Percentiles rank a stretch among this genome's conserved stretches.
phyloP scores from a whole-genome alignment of 2,113 vertebrate species.

The Dipodomys spectabilis region DNA sequence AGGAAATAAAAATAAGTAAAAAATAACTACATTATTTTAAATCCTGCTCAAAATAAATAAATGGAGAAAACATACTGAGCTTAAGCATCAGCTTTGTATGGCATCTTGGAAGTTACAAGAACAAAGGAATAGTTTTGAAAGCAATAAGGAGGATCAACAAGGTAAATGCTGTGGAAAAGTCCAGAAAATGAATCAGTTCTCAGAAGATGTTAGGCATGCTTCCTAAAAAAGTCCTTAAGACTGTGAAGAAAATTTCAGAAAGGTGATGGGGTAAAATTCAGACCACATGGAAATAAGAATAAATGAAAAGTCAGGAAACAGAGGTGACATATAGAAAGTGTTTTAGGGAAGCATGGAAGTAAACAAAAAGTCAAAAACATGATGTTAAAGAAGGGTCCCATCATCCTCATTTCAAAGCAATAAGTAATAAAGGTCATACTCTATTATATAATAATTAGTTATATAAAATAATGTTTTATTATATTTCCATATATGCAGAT shows the following conservation, averaged over 20 bases:
- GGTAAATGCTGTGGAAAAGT: background rate
- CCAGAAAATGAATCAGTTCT: background rate
- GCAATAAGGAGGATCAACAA: background rate
- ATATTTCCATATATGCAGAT: background rate
- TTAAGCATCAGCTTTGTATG: background rate
- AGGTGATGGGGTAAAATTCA: background rate
- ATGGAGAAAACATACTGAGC: background rate
- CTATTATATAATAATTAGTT: background rate
- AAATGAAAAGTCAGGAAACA: background rate
- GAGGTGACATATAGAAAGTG: background rate
- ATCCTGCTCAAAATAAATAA: conserved; percentile 17
- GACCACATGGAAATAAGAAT: conserved; percentile 34
- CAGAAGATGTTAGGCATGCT: background rate
- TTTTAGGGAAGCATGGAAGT: conserved; percentile 4
- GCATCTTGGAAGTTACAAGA: background rate
- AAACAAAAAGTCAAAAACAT: background rate
- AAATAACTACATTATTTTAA: conserved; percentile 22
- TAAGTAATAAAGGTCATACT: background rate
- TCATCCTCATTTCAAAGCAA: background rate
- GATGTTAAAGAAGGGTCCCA: background rate
- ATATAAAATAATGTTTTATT: background rate
- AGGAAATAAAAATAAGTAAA: background rate
- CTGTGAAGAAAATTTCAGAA: background rate
- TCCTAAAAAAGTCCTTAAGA: background rate
- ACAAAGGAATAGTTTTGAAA: conserved; percentile 17